Base-by-base conservation (phyloP, 2,797 vertebrate species). In the Nannoperca obscura region DNA sequence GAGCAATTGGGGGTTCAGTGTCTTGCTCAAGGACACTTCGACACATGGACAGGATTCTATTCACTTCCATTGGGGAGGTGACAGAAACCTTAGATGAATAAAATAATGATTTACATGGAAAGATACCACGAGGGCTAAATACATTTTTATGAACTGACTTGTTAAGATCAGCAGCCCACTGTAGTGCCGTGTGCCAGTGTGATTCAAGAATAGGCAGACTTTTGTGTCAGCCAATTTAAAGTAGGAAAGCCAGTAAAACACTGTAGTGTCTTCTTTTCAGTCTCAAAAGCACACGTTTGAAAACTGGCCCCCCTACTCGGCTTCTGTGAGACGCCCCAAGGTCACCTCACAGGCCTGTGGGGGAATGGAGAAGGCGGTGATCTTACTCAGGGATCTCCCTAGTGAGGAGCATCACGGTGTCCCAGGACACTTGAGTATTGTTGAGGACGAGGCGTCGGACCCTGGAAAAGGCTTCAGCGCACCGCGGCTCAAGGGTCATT, bases 371-470 rank as follows among this genome's bases (percentile, higher is more conserved):
- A 13, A 20, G 36, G 8, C 12, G 20, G 2, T 50, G 11, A 34
- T 30, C 98, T 97, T 96, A 99, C 98, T 97, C 96, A 34, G 97
- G 96, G 74, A 97, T 94, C 62, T 97, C 97, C 88, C 94, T 94
- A 74, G 97, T 95, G 84, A 99, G 95, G 15, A 93, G 96, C 92
- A 98, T 94, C 88, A 99, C 96, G 0, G 96, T 97, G 86, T 99
- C 96, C 98, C 98, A 99, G 78, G 98, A 97, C 83, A 98, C 95
- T 93, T 96, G 97, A 86, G 97, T 99, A 95, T 99, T 99, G 95
- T 99, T 99, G 86, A 99, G 97, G 84, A 99, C 97, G 14, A 99
- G 96, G 68, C 97, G 97, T 46, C 96, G 96, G 70, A 99, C 96
- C 14, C 96, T 93, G 57, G 96, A 96, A 78, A 99, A 98, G 82